Conservation (phyloP, 1,140 invertebrate genomes). For the Cylas formicarius region DNA sequence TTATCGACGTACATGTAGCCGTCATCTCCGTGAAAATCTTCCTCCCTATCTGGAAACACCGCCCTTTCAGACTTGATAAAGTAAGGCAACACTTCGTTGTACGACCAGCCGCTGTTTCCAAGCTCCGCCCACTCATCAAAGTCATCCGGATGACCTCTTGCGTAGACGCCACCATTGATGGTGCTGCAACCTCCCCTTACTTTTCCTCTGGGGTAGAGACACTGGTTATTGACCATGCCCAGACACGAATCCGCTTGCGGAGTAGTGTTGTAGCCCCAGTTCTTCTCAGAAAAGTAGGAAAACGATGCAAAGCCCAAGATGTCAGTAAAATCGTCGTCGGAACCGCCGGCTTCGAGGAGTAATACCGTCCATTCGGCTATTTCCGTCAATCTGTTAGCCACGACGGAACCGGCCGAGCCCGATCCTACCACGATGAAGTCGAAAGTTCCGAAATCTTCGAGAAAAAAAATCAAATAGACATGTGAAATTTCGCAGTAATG, state of each 20-base stretch:
- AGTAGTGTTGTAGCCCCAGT: constrained; percentile 64
- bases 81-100: constrained; percentile 27
- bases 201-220: constrained; percentile 55
- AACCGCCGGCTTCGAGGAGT: constrained; percentile 34
- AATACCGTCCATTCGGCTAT: constrained; percentile 22
- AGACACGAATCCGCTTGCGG: constrained; percentile 13
- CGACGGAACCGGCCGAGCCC: constrained; percentile 26
- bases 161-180: constrained; percentile 86
- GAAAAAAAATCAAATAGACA: neutral
- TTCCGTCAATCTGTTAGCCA: constrained; percentile 27
- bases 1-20: constrained; percentile 13
- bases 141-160: constrained; percentile 63
- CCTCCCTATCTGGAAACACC: constrained; percentile 25
- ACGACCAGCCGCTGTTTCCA: constrained; percentile 51
- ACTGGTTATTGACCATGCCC: constrained; percentile 41
- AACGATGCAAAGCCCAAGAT: constrained; percentile 21
- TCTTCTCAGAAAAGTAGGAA: constrained; percentile 27
- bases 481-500: too few relatives aligned
- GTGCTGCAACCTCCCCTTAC: constrained; percentile 67
- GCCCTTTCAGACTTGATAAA: constrained; percentile 31
- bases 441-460: constrained; percentile 25
- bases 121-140: constrained; percentile 58
- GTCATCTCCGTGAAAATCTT: constrained; percentile 10
- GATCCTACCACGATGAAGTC: constrained; percentile 32
- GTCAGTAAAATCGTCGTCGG: constrained; percentile 24